phyloP scores from a whole-genome alignment of 2,113 vertebrate genomes.

The Phoenicopterus ruber region DNA sequence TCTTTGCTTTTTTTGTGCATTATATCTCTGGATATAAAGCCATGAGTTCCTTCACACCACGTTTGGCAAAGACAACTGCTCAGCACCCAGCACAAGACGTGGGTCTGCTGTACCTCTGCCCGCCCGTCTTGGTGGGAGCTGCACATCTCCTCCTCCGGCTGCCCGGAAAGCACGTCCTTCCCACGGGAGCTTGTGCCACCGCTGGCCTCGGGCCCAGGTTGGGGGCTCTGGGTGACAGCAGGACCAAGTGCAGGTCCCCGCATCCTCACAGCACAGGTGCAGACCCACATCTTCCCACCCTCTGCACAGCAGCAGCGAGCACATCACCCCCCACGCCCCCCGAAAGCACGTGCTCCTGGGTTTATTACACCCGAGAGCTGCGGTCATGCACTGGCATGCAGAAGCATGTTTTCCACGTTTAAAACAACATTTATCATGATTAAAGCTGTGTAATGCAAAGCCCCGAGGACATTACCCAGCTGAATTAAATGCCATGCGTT shows the following conservation, averaged over 20 bases:
- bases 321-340: rapidly evolving
- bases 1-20: neutral
- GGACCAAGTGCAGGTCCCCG: neutral
- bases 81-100: rapidly evolving
- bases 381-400: rapidly evolving
- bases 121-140: rapidly evolving
- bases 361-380: neutral
- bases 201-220: neutral
- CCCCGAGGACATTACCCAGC: neutral
- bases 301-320: rapidly evolving
- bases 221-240: neutral
- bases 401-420: neutral
- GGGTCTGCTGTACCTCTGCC: too few species aligned
- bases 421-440: neutral
- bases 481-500: rapidly evolving
- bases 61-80: neutral
- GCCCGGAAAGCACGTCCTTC: neutral
- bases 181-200: rapidly evolving
- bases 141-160: neutral
- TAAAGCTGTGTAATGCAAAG: neutral
- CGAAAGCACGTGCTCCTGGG: rapidly evolving
- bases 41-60: rapidly evolving
- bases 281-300: neutral
- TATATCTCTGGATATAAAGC: neutral
- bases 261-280: rapidly evolving